Evolutionary conservation across 1,140 invertebrate species (phyloP).

Genomic region (Caenorhabditis latens): DNA sequence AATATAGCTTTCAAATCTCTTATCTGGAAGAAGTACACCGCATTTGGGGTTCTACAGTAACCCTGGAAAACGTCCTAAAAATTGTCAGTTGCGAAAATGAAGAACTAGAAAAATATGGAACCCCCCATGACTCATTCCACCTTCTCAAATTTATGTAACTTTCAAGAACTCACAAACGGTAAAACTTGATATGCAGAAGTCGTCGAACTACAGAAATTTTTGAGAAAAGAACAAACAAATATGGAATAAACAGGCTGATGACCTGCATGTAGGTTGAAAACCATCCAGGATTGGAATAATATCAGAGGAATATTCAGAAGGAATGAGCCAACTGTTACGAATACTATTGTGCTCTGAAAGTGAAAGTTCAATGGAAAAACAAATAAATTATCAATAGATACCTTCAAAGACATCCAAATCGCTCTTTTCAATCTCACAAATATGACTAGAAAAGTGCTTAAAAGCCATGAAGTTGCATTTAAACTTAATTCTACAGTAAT

Average conservation of each 20-base stretch:
- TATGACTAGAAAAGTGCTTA: constrained; percentile 13
- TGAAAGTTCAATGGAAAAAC: neutral
- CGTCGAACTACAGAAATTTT: constrained; percentile 42
- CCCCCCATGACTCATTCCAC: too few relatives aligned
- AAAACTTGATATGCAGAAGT: constrained; percentile 50
- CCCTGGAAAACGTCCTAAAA: too few relatives aligned
- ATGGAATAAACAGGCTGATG: constrained; percentile 19
- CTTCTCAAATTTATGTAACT: neutral
- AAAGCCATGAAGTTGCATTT: constrained; percentile 12
- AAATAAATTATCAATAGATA: neutral
- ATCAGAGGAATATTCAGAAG: constrained; percentile 51
- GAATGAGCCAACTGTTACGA: constrained; percentile 48
- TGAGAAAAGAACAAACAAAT: constrained; percentile 41
- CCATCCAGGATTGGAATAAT: constrained; percentile 53
- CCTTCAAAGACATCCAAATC: constrained; percentile 40
- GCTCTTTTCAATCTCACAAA: constrained; percentile 31
- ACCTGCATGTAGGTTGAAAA: constrained; percentile 36
- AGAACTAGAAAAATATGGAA: too few relatives aligned
- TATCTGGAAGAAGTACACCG: too few relatives aligned
- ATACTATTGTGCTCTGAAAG: constrained; percentile 46
- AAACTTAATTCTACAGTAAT: constrained; percentile 52
- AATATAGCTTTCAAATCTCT: too few relatives aligned
- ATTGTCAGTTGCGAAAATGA: too few relatives aligned
- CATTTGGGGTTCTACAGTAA: too few relatives aligned
- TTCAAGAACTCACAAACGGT: constrained; percentile 31